These are phyloP conservation scores for Parus major DNA, from an alignment of 2,113 vertebrate genomes.

Conservation along the genomic window DNA sequence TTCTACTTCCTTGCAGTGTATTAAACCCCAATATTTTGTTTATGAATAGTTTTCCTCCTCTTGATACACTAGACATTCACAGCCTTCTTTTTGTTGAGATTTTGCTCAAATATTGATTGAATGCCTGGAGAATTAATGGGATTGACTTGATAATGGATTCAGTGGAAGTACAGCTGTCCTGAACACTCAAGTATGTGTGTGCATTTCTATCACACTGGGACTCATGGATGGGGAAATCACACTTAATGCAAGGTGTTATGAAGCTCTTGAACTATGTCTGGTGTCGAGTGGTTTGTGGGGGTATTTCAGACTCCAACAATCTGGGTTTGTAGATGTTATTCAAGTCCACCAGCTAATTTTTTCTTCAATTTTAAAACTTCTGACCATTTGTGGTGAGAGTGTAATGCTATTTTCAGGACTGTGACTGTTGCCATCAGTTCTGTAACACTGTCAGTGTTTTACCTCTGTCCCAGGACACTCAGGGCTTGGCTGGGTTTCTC, in stretches of 20 bases:
- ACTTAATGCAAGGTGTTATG: not conserved
- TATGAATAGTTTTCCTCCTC: not conserved
- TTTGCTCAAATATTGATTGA: not conserved
- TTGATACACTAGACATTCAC: not conserved
- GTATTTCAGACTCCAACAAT: no score
- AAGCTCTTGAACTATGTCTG: not conserved
- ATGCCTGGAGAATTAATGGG: not conserved
- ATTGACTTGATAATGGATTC: not conserved
- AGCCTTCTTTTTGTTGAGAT: not conserved
- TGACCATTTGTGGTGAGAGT: fast-evolving
- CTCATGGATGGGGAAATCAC: not conserved
- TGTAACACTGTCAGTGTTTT: not conserved
- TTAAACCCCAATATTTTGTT: not conserved
- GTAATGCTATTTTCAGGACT: not conserved
- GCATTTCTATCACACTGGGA: not conserved
- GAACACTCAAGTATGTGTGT: not conserved
- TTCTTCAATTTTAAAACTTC: not conserved
- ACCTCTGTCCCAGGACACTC: not conserved
- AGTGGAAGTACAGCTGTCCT: not conserved
- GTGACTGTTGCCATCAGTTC: not conserved
- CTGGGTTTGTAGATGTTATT: not conserved
- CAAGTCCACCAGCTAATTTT: not conserved
- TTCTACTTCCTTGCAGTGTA: not conserved
- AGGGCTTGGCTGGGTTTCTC: not conserved
- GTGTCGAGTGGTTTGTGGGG: no score